A percentile compares a stretch with the other conserved stretches of the same genome.
Conservation (phyloP, 1,140 invertebrate genomes). For the Tetragnatha versicolor region DNA sequence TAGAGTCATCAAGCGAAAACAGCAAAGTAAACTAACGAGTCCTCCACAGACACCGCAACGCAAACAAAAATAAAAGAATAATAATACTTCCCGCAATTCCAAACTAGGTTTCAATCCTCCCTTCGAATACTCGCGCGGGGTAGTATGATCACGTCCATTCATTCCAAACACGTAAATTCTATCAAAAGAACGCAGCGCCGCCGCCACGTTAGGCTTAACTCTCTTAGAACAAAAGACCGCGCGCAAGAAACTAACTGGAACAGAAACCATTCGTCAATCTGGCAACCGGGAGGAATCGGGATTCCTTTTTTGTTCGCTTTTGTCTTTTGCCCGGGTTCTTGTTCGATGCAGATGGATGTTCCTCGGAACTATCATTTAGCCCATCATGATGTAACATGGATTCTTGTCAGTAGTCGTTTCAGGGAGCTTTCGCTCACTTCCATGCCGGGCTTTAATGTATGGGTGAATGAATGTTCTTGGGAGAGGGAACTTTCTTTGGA, state of each 20-base stretch:
- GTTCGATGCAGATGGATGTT: conserved; percentile 35
- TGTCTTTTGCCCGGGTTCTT: neutral
- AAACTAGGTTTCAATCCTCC: no score
- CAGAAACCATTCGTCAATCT: conserved; percentile 7
- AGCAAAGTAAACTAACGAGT: no score
- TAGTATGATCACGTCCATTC: neutral
- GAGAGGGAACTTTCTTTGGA: no score
- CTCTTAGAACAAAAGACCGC: neutral
- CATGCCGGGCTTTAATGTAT: no score
- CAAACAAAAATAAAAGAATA: no score
- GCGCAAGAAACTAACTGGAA: neutral
- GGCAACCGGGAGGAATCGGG: neutral
- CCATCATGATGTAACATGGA: conserved; percentile 2
- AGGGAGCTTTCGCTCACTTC: neutral
- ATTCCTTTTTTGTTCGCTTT: conserved; percentile 1
- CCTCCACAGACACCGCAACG: no score
- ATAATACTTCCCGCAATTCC: no score
- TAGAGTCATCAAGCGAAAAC: no score
- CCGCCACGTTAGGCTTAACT: neutral
- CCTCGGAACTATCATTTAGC: conserved; percentile 8
- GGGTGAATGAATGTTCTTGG: no score
- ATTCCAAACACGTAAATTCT: conserved; percentile 2
- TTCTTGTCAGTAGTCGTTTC: neutral
- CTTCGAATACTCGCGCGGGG: no score
- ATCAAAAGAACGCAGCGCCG: neutral